phyloP scores from a whole-genome alignment of 2,888 invertebrate genomes.

The Melanostoma mellinum region DNA sequence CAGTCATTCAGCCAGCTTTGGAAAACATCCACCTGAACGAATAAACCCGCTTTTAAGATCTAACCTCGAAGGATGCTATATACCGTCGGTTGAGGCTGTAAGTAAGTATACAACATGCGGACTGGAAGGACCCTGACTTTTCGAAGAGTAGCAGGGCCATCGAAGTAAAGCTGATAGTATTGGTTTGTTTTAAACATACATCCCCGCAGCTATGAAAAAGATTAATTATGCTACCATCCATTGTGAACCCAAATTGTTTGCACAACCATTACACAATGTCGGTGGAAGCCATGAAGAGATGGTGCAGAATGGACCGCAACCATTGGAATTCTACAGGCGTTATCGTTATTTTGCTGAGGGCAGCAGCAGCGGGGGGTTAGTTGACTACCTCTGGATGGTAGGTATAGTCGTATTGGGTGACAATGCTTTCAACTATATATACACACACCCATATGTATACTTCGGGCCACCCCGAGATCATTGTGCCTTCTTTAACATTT shows the following conservation, averaged over 20 bases:
- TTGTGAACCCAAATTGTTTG: conserved; percentile 73
- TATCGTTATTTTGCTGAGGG: conserved; percentile 17
- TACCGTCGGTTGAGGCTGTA: not conserved
- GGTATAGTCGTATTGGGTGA: conserved; percentile 48
- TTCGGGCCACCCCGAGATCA: conserved; percentile 34
- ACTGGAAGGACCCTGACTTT: no score
- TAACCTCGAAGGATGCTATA: conserved; percentile 12
- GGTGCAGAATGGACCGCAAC: conserved; percentile 63
- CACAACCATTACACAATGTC: conserved; percentile 72
- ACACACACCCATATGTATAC: no score
- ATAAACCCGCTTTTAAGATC: conserved; percentile 29
- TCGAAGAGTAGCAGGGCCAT: not conserved
- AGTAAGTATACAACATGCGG: no score
- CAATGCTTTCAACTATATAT: conserved; percentile 28
- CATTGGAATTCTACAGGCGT: conserved; percentile 57
- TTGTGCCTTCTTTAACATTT: conserved; percentile 42
- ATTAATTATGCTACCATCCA: conserved; percentile 72
- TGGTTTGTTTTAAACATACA: conserved; percentile 52
- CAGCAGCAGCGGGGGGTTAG: not conserved
- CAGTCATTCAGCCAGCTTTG: conserved; percentile 32
- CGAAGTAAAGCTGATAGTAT: conserved; percentile 36
- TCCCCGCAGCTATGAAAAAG: conserved; percentile 59
- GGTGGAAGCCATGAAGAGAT: conserved; percentile 64
- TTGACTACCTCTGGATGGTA: conserved; percentile 46
- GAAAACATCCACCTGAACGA: conserved; percentile 55